Percentiles rank a stretch among this genome's conserved stretches.
Evolutionary conservation across 2,888 invertebrate genomes (phyloP).

Genomic region (Caenorhabditis angaria): DNA sequence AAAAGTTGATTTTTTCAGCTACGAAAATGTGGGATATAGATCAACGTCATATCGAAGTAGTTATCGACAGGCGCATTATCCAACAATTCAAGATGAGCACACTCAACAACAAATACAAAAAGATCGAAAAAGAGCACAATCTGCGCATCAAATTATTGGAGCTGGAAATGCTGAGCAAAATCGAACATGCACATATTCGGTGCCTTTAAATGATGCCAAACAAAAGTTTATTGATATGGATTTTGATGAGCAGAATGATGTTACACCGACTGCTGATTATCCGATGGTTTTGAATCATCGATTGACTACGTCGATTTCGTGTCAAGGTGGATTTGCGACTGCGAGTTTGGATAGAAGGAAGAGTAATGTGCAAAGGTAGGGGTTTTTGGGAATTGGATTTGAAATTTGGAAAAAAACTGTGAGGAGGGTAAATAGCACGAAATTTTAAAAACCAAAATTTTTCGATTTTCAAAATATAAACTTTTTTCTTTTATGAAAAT

Average conservation of each 20-base stretch:
- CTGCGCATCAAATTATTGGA: constrained; percentile 38
- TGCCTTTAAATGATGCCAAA: constrained; percentile 36
- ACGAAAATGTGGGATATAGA: constrained; percentile 70
- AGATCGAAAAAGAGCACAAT: constrained; percentile 47
- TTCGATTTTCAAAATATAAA: no score
- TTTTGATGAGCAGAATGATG: constrained; percentile 25
- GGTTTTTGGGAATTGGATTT: background rate
- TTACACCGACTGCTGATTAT: constrained; percentile 32
- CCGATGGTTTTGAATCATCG: constrained; percentile 31
- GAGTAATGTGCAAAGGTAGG: constrained; percentile 16
- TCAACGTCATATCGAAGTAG: constrained; percentile 66
- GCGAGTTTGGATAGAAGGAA: constrained; percentile 53
- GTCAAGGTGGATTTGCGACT: constrained; percentile 48
- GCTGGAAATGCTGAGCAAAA: constrained; percentile 25
- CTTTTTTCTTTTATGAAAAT: no score
- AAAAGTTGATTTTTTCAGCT: constrained; percentile 33
- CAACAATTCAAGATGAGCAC: constrained; percentile 59
- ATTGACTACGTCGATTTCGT: constrained; percentile 40
- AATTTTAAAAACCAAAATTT: no score
- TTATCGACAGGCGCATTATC: constrained; percentile 69
- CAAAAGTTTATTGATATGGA: constrained; percentile 32
- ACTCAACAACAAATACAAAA: constrained; percentile 15
- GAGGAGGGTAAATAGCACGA: no score
- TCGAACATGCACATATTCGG: constrained; percentile 36
- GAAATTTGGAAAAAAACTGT: background rate